A percentile compares a stretch with the other conserved stretches of the same genome.
These are phyloP conservation scores for Pinctada fucata DNA, from an alignment of 2,888 invertebrate genomes.

Conservation along the genomic window DNA sequence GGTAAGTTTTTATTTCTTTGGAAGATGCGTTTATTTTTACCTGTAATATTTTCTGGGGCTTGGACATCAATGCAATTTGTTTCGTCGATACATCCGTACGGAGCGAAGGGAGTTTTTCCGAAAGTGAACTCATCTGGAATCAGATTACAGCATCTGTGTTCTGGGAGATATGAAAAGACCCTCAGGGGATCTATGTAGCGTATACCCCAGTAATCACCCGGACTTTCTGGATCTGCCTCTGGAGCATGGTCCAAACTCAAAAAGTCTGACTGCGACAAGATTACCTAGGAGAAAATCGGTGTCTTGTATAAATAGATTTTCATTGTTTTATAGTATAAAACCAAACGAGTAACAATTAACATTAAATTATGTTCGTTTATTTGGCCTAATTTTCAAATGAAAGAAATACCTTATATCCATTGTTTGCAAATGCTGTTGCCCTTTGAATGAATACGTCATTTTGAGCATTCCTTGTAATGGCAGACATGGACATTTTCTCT, in stretches of 20 bases:
- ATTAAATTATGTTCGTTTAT: no score
- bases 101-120: conserved; percentile 29
- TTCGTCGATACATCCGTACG: conserved; percentile 31
- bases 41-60: conserved; percentile 28
- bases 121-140: conserved; percentile 34
- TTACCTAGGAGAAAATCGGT: conserved; percentile 21
- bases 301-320: background rate
- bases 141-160: conserved; percentile 39
- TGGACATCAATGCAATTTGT: conserved; percentile 22
- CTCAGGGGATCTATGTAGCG: conserved; percentile 33
- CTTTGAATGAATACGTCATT: conserved; percentile 33
- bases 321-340: no score
- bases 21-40: background rate
- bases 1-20: no score
- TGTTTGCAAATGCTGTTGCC: conserved; percentile 35
- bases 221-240: conserved; percentile 31
- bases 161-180: conserved; percentile 31
- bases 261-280: conserved; percentile 38
- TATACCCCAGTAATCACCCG: conserved; percentile 36
- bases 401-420: conserved; percentile 37
- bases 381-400: no score
- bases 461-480: conserved; percentile 33
- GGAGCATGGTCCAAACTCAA: conserved; percentile 39
- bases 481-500: conserved; percentile 20
- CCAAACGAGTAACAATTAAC: no score